phyloP scores from a whole-genome alignment of 2,888 invertebrate genomes.

The Epsilonema sp. region DNA sequence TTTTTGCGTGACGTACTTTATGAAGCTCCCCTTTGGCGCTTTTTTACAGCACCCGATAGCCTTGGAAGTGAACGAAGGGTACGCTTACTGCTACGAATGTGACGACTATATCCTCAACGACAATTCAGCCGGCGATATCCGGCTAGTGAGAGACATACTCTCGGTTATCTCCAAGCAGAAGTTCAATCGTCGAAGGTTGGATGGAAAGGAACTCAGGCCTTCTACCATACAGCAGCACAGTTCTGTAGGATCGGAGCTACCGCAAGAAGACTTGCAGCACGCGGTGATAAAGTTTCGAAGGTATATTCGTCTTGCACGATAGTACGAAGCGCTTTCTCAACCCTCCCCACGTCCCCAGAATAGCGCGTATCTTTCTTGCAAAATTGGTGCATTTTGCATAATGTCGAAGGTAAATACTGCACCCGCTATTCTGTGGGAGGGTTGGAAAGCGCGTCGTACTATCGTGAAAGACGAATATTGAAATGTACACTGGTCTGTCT shows the following conservation, averaged over 20 bases:
- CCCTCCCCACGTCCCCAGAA: no score
- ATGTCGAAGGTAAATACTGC: no score
- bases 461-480: no score
- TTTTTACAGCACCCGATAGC: conserved; percentile 27
- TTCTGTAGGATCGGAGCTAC: background rate
- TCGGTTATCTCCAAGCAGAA: conserved; percentile 27
- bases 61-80: conserved; percentile 30
- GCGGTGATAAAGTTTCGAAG: conserved; percentile 10
- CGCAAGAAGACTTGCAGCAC: background rate
- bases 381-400: no score
- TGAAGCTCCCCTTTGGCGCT: no score
- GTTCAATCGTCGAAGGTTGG: conserved; percentile 12
- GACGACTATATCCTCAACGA: conserved; percentile 31
- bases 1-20: no score
- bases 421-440: no score
- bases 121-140: conserved; percentile 28
- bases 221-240: background rate
- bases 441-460: no score
- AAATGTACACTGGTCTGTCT: no score
- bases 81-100: conserved; percentile 30
- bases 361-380: no score
- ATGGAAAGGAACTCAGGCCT: no score
- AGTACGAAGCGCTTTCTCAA: background rate
- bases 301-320: no score
- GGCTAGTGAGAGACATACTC: conserved; percentile 22